A percentile compares a stretch with the other conserved stretches of the same genome.
Evolutionary conservation across 2,888 invertebrate genomes (phyloP).

Genomic region (Drosophila yooni): DNA sequence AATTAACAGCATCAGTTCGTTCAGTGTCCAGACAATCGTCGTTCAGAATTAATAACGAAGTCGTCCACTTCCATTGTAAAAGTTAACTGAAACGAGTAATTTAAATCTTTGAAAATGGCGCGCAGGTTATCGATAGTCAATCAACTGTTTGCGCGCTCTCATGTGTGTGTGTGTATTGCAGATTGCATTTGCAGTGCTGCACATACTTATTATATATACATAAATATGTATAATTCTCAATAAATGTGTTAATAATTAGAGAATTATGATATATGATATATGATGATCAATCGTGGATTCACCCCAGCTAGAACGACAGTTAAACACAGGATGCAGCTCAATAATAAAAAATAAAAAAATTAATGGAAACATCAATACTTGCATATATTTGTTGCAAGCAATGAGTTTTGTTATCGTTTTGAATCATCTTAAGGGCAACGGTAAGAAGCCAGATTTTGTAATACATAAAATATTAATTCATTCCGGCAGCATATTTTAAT

Average conservation of each 20-base stretch:
- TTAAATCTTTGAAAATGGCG: background rate
- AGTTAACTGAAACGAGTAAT: background rate
- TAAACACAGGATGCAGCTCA: conserved; percentile 23
- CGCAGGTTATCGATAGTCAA: background rate
- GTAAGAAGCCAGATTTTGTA: background rate
- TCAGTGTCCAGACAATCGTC: too few species aligned
- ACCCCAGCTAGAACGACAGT: conserved; percentile 28
- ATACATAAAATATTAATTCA: background rate
- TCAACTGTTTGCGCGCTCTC: conserved; percentile 10
- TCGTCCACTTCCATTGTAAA: background rate
- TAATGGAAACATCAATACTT: background rate
- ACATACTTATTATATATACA: background rate
- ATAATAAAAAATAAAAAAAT: conserved; percentile 21
- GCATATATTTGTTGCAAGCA: background rate
- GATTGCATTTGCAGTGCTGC: conserved; percentile 9
- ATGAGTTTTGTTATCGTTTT: background rate
- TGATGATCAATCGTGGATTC: conserved; percentile 14
- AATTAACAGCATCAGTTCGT: too few species aligned
- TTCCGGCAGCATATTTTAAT: background rate
- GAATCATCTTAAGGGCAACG: background rate
- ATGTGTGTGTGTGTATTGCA: conserved; percentile 27
- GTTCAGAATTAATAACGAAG: too few species aligned
- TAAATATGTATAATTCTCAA: conserved; percentile 10
- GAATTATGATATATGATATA: too few species aligned
- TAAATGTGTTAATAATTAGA: conserved; percentile 33